Evolutionary conservation across 2,888 invertebrate species (phyloP).

Genomic region (Tricholauxania praeusta): DNA sequence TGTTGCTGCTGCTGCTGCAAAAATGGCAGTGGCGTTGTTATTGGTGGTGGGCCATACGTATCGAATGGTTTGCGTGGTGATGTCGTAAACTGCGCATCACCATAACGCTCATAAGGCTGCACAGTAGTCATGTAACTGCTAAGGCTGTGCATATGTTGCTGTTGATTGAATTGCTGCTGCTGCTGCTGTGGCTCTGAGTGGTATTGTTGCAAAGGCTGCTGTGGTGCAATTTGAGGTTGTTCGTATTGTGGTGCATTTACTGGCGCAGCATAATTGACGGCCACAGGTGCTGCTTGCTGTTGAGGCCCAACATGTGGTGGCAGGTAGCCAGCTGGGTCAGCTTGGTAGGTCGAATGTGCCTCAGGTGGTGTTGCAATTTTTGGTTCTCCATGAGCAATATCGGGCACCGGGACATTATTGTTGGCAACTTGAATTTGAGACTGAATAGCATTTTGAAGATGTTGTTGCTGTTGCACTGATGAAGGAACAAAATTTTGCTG

Average conservation of each 20-base stretch:
- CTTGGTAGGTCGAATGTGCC: no score
- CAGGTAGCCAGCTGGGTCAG: no score
- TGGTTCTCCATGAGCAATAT: conserved; percentile 47
- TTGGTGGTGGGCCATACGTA: conserved; percentile 42
- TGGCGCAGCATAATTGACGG: no score
- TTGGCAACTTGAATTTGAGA: conserved; percentile 40
- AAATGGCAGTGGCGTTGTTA: conserved; percentile 10
- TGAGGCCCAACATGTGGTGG: no score
- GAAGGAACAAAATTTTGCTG: neutral
- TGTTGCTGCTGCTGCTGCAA: conserved; percentile 4
- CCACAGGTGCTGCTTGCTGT: conserved; percentile 8
- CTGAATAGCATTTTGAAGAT: conserved; percentile 41
- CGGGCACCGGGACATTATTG: conserved; percentile 37
- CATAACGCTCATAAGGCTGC: conserved; percentile 58
- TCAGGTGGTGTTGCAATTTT: no score
- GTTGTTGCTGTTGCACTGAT: conserved; percentile 27
- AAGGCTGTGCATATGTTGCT: conserved; percentile 51
- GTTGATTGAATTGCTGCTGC: conserved; percentile 30
- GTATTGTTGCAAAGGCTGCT: conserved; percentile 15
- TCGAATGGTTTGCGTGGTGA: conserved; percentile 37
- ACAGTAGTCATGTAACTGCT: conserved; percentile 59
- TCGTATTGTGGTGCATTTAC: conserved; percentile 36
- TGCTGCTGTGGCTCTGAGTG: neutral
- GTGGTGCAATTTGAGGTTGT: neutral
- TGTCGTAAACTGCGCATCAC: conserved; percentile 43